Base-by-base conservation (phyloP, 2,888 invertebrate genomes). In the Sisyra terminalis region DNA sequence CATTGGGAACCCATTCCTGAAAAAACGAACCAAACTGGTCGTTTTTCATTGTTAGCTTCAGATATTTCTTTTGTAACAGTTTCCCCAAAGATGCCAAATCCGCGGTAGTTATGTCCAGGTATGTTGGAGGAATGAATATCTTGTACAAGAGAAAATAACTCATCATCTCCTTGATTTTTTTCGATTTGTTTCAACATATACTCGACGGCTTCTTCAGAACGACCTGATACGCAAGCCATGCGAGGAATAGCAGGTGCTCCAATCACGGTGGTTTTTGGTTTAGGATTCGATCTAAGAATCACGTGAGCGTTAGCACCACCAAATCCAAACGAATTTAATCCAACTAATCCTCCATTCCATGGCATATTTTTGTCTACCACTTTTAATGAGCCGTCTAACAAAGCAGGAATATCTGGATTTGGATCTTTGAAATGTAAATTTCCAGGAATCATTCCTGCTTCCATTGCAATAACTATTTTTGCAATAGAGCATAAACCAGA, bases 1-100 rank as follows among this genome's bases (percentile, higher is more conserved):
- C 96, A 97, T 65, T 97, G 97, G 34, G 88, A 83, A 10, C 97
- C 97, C 97, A 98, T 97, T 46, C 98, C 98, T 37, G 93, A 84
- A 66, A 92, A 97, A 48, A 97, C 75, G 63, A 77, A 97, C 89
- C 94, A 97, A 43, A 96, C 65, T 1, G 94, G 90, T 10, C 86
- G 73, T 47, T 73, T 71, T 34, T 80, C 79, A 10, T 69, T 66
- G 8, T 63, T 58, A 43, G 58, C 55, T 49, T 55, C 30, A 18
- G 32, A 43, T 1, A 75, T 61, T 55, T 79, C 78, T 10, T 67
- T 62, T 18, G 61, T 57, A 2, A 58, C 53, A 5, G 57, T 64
- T 29, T 69, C 69, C 47, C 75, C 74, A 11, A 90, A 63, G 42
- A 96, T 66, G 14, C 76, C 66, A 64, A 75, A 94, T 2, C 94